phyloP scores from a whole-genome alignment of 2,113 vertebrate species.

The Puffinus mauretanicus region DNA sequence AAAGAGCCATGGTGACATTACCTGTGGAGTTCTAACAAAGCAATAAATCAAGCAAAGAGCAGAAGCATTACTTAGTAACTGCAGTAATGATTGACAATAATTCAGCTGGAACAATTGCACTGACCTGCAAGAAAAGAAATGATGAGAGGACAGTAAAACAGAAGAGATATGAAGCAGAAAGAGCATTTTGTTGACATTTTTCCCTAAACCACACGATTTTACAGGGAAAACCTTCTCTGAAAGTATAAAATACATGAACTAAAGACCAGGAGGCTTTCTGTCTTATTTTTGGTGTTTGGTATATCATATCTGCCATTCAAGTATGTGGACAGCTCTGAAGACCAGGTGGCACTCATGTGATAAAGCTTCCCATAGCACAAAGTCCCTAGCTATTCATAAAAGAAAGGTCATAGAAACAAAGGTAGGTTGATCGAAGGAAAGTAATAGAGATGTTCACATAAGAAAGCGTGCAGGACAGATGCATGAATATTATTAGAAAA shows the following conservation, averaged over 20 bases:
- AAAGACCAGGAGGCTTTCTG: background rate
- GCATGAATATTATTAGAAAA: constrained; percentile 40
- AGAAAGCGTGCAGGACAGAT: constrained; percentile 4
- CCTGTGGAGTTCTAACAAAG: background rate
- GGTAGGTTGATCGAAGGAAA: background rate
- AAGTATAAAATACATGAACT: background rate
- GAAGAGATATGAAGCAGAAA: background rate
- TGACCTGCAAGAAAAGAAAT: background rate
- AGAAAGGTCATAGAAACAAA: background rate
- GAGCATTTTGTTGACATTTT: background rate
- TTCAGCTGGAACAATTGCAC: background rate
- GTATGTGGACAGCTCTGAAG: background rate
- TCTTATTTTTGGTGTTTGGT: background rate
- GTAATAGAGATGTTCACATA: constrained; percentile 11
- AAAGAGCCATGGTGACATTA: background rate
- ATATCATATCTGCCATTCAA: background rate
- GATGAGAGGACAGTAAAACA: background rate
- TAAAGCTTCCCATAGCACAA: background rate
- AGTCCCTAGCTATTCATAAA: background rate
- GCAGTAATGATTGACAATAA: background rate
- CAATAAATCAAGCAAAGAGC: background rate
- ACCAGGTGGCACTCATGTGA: background rate
- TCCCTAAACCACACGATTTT: background rate
- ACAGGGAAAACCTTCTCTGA: background rate
- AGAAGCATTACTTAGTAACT: background rate